Base-by-base conservation (phyloP, 2,888 invertebrate species). In the Campoplex nolae region DNA sequence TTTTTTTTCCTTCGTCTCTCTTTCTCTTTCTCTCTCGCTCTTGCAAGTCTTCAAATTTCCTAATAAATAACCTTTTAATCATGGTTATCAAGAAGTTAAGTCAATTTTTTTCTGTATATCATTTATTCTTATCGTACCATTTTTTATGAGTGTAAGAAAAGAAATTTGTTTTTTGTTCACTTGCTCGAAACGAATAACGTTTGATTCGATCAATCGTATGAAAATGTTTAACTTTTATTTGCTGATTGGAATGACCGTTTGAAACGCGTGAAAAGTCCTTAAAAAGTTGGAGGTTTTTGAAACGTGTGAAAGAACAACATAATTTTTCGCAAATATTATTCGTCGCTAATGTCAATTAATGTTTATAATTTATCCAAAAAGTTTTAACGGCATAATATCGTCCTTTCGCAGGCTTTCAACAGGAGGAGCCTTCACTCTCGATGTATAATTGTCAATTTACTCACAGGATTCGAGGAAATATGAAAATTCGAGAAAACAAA, bases 1-100 rank as follows among this genome's bases (percentile, higher is more conserved):
- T 86, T 71, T 86, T 58, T 75, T 86, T 70, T 62, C 81, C 75
- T 88, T 56, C 51, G 68, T 75, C 73, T 78, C 68, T 78, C 75
- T 85, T 23, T 56, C 11, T 54, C 35, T 48, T 48, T 76, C 18
- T 28, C 35, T 48, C 35, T 45, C 16, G 67, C 32, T 28, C 9
- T 74, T 35, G 51, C 16, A 11, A 28, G 2, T 79, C 71, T 76
- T 73, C 56, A 68, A 56, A 74, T 81, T 45, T 80, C 65, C 32
- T 78, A 65, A 81, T 58, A n/a, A 67, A 77, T 87, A 76, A 81
- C 58, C 16, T 84, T 84, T 51, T 32, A 71, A 77, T 28, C 67
- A 76, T 77, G 54, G 45, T 56, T 71, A 81, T 67, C 77, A 28
- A 23, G 23, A 23, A 32, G 65, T 77, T 78, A 13, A 11, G 38